phyloP scores from a whole-genome alignment of 2,888 invertebrate species.

The Pinctada fucata region DNA sequence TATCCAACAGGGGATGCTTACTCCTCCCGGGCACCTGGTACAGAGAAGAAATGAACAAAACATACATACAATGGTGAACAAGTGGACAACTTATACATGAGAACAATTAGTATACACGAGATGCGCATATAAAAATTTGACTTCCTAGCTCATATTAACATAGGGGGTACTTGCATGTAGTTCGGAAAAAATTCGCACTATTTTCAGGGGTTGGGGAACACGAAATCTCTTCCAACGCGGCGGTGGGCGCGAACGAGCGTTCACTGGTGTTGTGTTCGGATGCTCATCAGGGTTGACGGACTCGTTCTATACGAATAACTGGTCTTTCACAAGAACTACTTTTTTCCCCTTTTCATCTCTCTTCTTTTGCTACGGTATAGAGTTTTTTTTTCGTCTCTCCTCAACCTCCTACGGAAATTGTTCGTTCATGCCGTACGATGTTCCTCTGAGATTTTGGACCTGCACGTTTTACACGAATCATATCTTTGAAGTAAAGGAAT shows the following conservation, averaged over 20 bases:
- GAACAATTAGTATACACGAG: too few species aligned
- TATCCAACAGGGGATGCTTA: too few species aligned
- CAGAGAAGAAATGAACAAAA: too few species aligned
- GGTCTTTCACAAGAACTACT: not conserved
- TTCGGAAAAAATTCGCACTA: too few species aligned
- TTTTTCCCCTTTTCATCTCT: not conserved
- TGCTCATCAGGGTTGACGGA: not conserved
- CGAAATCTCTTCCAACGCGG: not conserved
- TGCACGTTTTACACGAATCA: not conserved
- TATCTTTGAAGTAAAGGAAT: not conserved
- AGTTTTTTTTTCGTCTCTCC: not conserved
- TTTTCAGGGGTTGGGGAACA: not conserved
- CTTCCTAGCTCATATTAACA: too few species aligned
- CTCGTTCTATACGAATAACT: not conserved
- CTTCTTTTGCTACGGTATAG: not conserved
- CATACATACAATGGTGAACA: too few species aligned
- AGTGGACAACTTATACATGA: too few species aligned
- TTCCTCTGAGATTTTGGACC: not conserved
- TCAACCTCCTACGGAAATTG: not conserved
- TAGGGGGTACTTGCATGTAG: too few species aligned
- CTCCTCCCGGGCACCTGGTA: too few species aligned
- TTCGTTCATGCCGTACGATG: not conserved
- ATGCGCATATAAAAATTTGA: too few species aligned
- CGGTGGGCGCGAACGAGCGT: not conserved
- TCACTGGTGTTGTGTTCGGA: not conserved